These are phyloP conservation scores for Anhinga anhinga DNA, from an alignment of 2,113 vertebrate genomes.

Conservation along the genomic window DNA sequence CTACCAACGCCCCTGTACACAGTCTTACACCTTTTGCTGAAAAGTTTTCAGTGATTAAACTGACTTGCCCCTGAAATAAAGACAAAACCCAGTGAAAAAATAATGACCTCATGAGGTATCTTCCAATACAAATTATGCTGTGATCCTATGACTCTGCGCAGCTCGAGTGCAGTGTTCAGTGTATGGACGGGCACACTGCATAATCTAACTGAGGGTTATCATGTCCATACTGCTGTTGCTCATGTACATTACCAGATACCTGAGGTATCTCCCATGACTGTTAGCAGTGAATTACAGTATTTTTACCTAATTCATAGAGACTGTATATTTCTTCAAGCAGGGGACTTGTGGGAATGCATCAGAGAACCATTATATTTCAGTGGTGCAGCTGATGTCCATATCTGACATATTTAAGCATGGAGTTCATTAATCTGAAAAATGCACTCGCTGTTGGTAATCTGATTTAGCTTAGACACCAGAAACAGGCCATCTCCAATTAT, in stretches of 20 bases:
- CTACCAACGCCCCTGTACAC: background rate
- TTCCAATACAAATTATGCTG: background rate
- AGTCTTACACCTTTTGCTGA: background rate
- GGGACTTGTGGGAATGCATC: background rate
- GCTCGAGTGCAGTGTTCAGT: background rate
- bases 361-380: background rate
- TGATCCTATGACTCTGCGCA: rapidly evolving
- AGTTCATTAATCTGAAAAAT: background rate
- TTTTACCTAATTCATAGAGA: background rate
- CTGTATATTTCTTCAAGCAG: background rate
- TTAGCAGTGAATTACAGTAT: background rate
- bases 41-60: background rate
- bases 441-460: background rate
- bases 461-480: background rate
- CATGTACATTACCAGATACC: background rate
- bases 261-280: background rate
- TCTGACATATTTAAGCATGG: background rate
- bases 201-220: background rate
- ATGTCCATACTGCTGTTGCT: background rate
- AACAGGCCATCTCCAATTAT: background rate
- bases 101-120: background rate
- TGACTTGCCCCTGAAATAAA: background rate
- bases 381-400: background rate
- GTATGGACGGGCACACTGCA: background rate
- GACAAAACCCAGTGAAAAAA: background rate